Conservation (phyloP, 92 coral and sea anemone genomes). For the Diadumene lineata region DNA sequence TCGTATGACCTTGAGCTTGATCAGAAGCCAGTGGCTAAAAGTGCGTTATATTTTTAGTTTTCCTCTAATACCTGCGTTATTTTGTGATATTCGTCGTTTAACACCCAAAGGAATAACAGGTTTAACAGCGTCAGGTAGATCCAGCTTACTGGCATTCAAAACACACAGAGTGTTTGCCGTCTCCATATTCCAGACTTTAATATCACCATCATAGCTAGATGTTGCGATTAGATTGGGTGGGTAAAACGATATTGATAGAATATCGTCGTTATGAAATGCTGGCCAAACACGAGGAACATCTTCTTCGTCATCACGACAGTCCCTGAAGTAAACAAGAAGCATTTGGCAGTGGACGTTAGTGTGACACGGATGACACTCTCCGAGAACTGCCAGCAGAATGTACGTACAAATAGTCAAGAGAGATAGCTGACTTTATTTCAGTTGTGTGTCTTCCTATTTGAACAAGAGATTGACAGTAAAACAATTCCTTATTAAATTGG, state of each 20-base stretch:
- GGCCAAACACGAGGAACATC: conserved; percentile 90
- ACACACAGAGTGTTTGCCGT: conserved; percentile 82
- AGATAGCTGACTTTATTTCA: no score
- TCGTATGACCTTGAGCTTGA: no score
- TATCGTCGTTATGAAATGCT: conserved; percentile 91
- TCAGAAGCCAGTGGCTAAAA: no score
- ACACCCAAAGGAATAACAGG: conserved; percentile 86
- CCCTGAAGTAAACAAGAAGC: conserved; percentile 35
- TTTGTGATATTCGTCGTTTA: conserved; percentile 62
- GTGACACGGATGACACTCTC: no score
- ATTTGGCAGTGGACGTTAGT: no score
- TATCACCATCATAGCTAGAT: conserved; percentile 90
- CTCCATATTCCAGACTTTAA: conserved; percentile 94
- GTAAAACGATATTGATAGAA: conserved; percentile 83
- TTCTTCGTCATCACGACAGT: conserved; percentile 85
- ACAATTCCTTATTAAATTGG: no score
- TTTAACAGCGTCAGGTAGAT: conserved; percentile 30
- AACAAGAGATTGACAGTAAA: no score
- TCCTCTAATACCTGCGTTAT: conserved; percentile 73
- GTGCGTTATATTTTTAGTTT: no score
- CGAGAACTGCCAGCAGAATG: no score
- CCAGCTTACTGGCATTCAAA: conserved; percentile 69
- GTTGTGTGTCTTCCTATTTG: no score
- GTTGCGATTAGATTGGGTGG: conserved; percentile 83
- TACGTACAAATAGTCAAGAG: no score